Percentiles rank a stretch among this genome's conserved stretches.
These are phyloP conservation scores for Prolemur simus DNA, from an alignment of 2,113 vertebrate genomes.

Conservation along the genomic window DNA sequence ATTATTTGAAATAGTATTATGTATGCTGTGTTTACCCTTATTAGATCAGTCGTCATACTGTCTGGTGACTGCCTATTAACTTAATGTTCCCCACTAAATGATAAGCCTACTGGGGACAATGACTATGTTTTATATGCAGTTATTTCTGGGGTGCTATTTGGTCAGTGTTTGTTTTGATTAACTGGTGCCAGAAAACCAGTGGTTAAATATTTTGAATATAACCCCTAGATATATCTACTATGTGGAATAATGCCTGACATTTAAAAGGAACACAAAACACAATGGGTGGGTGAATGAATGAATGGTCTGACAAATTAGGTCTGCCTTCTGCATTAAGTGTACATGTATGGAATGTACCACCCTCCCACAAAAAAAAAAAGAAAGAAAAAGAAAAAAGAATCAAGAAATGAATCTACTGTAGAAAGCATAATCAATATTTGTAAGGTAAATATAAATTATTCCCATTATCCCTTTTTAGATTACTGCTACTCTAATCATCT, in stretches of 20 bases:
- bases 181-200: neutral
- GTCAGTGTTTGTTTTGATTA: neutral
- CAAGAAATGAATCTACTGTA: neutral
- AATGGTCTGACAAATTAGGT: neutral
- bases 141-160: neutral
- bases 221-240: neutral
- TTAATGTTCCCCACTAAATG: neutral
- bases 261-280: neutral
- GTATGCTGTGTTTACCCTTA: neutral
- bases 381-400: neutral
- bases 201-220: slow-evolving; percentile 12
- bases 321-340: neutral
- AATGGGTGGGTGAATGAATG: neutral
- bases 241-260: neutral
- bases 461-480: neutral
- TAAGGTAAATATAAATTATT: neutral
- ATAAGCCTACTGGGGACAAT: neutral
- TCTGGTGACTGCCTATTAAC: neutral
- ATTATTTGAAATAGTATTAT: neutral
- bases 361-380: neutral
- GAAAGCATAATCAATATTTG: neutral
- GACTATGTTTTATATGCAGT: neutral
- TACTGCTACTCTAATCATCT: neutral
- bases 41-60: neutral
- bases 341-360: neutral